Conservation (phyloP, 2,113 vertebrate species). For the Danio rerio region DNA sequence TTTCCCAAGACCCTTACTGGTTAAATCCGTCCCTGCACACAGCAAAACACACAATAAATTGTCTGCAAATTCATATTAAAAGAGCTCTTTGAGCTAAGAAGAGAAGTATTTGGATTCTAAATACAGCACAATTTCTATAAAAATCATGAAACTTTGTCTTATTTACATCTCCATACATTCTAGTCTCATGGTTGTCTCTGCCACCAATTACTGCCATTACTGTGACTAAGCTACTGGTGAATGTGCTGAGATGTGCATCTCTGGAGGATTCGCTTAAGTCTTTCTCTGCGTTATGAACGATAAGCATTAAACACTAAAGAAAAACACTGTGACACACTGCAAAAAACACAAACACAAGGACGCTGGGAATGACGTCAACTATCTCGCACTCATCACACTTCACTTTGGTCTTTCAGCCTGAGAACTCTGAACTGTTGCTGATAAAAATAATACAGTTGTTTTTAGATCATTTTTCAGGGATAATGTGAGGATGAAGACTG, state of each 20-base stretch:
- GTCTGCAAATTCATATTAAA: no score
- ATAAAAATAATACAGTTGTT: no score
- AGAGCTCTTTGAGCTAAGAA: background rate
- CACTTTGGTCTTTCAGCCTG: background rate
- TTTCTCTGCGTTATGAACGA: background rate
- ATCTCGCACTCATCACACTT: background rate
- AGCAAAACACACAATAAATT: no score
- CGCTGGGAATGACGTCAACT: background rate
- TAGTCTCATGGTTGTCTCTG: background rate
- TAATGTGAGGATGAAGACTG: background rate
- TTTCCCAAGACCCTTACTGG: no score
- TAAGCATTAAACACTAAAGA: background rate
- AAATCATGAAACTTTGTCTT: background rate
- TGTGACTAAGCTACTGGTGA: slow-evolving; percentile 5
- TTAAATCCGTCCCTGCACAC: no score
- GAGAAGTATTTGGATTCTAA: background rate
- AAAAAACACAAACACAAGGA: background rate
- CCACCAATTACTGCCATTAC: background rate
- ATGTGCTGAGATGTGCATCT: slow-evolving; percentile 1
- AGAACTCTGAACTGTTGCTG: background rate
- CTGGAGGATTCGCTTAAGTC: background rate
- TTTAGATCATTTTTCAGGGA: background rate
- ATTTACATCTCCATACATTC: background rate
- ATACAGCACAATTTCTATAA: background rate
- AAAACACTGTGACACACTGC: background rate